Evolutionary conservation across 2,888 invertebrate genomes (phyloP).

Genomic region (Athalia circularis): DNA sequence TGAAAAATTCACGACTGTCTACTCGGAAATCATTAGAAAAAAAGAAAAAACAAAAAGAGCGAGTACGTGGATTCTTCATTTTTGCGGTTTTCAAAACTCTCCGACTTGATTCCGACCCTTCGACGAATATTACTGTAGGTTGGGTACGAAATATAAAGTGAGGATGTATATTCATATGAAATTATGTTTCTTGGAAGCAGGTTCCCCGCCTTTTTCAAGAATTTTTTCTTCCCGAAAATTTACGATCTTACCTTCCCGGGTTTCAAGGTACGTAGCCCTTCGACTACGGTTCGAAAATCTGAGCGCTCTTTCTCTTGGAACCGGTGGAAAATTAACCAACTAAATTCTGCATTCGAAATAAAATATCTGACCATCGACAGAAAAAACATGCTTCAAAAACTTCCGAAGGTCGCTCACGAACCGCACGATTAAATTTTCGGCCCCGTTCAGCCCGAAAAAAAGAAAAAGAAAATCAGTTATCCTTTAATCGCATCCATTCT

Average conservation of each 20-base stretch:
- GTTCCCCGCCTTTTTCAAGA: not conserved
- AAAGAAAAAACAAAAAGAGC: too few relatives aligned
- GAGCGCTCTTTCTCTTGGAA: not conserved
- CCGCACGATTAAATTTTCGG: too few relatives aligned
- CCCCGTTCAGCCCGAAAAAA: not conserved
- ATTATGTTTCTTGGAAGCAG: constrained; percentile 35
- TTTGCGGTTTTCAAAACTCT: too few relatives aligned
- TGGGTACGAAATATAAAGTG: not conserved
- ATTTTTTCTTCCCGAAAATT: constrained; percentile 4
- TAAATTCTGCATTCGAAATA: not conserved
- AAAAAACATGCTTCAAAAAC: too few relatives aligned
- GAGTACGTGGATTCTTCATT: too few relatives aligned
- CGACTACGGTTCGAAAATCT: not conserved
- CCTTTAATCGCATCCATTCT: not conserved
- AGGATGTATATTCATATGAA: constrained; percentile 23
- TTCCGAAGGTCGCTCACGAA: too few relatives aligned
- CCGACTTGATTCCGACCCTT: too few relatives aligned
- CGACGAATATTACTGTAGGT: too few relatives aligned
- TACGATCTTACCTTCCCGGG: not conserved
- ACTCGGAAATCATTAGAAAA: too few relatives aligned
- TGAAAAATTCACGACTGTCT: too few relatives aligned
- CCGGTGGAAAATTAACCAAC: not conserved
- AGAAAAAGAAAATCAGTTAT: not conserved
- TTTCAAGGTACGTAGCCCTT: not conserved
- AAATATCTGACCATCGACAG: too few relatives aligned